phyloP scores from a whole-genome alignment of 2,888 invertebrate species.

The Caenorhabditis sp. region DNA sequence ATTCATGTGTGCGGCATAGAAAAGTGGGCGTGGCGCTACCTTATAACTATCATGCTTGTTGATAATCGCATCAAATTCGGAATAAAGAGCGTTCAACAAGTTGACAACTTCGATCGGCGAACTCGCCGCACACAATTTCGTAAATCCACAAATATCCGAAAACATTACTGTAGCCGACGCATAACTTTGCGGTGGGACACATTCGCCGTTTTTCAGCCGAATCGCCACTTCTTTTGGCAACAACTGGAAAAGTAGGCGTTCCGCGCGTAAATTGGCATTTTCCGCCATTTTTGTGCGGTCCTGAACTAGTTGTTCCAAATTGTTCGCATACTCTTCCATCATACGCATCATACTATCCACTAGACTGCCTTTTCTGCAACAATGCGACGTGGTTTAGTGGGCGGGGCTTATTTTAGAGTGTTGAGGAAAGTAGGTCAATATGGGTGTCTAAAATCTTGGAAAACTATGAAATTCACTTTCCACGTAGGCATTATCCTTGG shows the following conservation, averaged over 20 bases:
- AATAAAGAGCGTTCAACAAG: conserved; percentile 61
- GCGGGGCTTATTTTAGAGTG: background rate
- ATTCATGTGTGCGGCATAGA: background rate
- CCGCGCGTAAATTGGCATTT: conserved; percentile 49
- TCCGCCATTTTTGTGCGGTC: conserved; percentile 52
- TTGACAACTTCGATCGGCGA: conserved; percentile 51
- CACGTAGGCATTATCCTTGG: background rate
- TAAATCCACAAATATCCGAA: conserved; percentile 53
- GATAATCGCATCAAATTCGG: conserved; percentile 65
- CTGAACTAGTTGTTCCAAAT: conserved; percentile 49
- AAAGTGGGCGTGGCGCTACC: conserved; percentile 13
- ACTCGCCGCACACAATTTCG: conserved; percentile 43
- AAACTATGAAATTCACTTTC: background rate
- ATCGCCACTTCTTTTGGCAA: conserved; percentile 55
- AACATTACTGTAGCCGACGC: conserved; percentile 65
- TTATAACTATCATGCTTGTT: conserved; percentile 53
- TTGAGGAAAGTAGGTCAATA: too few species aligned
- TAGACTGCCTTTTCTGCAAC: conserved; percentile 46
- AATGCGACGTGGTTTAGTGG: background rate
- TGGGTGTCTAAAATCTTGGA: background rate
- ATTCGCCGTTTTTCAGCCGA: conserved; percentile 62
- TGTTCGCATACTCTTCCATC: conserved; percentile 59
- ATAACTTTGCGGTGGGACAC: conserved; percentile 63
- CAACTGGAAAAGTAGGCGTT: conserved; percentile 47
- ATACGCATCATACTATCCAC: conserved; percentile 58